phyloP scores from a whole-genome alignment of 2,797 vertebrate genomes.

The Alauda arvensis region DNA sequence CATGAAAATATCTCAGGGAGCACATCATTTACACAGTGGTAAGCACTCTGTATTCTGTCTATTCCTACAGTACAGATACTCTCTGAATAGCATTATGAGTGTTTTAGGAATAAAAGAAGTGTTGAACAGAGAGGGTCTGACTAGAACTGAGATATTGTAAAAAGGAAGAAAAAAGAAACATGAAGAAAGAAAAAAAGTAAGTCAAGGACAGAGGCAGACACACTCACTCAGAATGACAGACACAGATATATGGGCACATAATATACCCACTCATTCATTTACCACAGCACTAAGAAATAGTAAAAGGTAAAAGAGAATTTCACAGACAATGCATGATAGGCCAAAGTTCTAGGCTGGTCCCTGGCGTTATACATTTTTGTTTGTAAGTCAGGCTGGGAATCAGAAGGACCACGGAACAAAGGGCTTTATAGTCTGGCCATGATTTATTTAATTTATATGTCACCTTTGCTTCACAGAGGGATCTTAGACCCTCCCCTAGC shows the following conservation, averaged over 20 bases:
- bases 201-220: slow-evolving; percentile 75
- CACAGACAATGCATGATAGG: slow-evolving; percentile 62
- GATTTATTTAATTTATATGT: slow-evolving; percentile 29
- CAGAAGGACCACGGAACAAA: slow-evolving; percentile 61
- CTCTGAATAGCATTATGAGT: slow-evolving; percentile 73
- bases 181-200: slow-evolving; percentile 71
- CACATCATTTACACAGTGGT: slow-evolving; percentile 41
- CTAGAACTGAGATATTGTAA: slow-evolving; percentile 71
- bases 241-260: slow-evolving; percentile 47
- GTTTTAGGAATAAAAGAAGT: slow-evolving; percentile 73
- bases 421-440: slow-evolving; percentile 46
- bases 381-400: slow-evolving; percentile 64
- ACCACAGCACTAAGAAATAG: slow-evolving; percentile 17
- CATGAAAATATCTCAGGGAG: slow-evolving; percentile 52
- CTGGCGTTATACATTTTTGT: slow-evolving; percentile 53
- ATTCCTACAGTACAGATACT: slow-evolving; percentile 57
- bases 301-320: slow-evolving; percentile 58
- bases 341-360: slow-evolving; percentile 75
- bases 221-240: slow-evolving; percentile 52
- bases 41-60: slow-evolving; percentile 61
- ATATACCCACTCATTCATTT: slow-evolving; percentile 64
- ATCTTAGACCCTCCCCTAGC: slow-evolving; percentile 16
- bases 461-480: slow-evolving; percentile 11
- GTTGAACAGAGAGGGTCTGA: slow-evolving; percentile 69
- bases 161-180: slow-evolving; percentile 66